Evolutionary conservation across 2,888 invertebrate species (phyloP).

Genomic region (Actias luna): DNA sequence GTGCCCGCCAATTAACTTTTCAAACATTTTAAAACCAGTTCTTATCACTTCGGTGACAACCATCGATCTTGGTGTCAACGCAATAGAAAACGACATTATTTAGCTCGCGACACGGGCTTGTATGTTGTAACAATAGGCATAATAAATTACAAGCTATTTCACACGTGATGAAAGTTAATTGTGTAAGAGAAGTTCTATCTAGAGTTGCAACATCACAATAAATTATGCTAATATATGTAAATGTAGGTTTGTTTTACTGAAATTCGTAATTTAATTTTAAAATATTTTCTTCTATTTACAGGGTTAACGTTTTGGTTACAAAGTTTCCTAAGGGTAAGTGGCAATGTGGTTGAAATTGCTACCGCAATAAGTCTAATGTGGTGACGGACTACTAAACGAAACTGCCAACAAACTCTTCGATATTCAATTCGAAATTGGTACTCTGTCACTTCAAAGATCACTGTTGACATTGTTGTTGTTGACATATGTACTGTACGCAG

Average conservation of each 20-base stretch:
- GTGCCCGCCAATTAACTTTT: slow-evolving; percentile 1
- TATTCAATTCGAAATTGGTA: too few relatives aligned
- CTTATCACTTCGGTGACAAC: slow-evolving; percentile 21
- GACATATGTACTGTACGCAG: too few relatives aligned
- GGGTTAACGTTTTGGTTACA: too few relatives aligned
- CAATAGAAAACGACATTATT: slow-evolving; percentile 26
- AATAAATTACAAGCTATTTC: slow-evolving; percentile 27
- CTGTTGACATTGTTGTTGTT: too few relatives aligned
- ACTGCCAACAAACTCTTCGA: too few relatives aligned
- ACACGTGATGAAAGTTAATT: slow-evolving; percentile 38
- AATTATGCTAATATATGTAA: slow-evolving; percentile 16
- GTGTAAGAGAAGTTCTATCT: slow-evolving; percentile 28
- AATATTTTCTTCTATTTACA: too few relatives aligned
- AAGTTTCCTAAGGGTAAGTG: too few relatives aligned
- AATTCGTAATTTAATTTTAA: not conserved
- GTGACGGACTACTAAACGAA: too few relatives aligned
- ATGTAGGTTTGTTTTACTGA: not conserved
- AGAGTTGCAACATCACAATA: slow-evolving; percentile 23
- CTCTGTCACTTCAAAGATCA: too few relatives aligned
- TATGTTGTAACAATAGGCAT: slow-evolving; percentile 34
- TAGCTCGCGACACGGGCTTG: slow-evolving; percentile 17
- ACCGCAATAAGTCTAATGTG: too few relatives aligned
- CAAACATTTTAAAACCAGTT: slow-evolving; percentile 15
- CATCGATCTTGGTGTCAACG: slow-evolving; percentile 21
- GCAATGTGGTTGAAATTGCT: too few relatives aligned